Percentiles rank a stretch among this genome's conserved stretches.
Conservation (phyloP, 2,797 vertebrate species). For the Pangasius krempfi region DNA sequence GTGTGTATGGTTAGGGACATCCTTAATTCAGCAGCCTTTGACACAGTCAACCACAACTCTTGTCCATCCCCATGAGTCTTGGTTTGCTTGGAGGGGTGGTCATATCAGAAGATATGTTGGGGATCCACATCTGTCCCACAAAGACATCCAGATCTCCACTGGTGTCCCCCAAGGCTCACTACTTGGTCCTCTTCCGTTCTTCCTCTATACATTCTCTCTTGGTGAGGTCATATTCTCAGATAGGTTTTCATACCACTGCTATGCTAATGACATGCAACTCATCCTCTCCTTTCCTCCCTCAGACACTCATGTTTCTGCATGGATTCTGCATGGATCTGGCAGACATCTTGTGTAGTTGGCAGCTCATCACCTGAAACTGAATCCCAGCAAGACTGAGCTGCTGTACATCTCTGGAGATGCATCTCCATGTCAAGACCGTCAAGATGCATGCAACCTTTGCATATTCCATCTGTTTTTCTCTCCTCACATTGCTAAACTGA, state of each 20-base stretch:
- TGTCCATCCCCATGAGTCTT: not conserved
- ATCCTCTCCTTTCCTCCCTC: not conserved
- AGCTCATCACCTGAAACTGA: not conserved
- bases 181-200: not conserved
- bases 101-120: not conserved
- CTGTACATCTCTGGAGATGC: not conserved
- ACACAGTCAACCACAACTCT: not conserved
- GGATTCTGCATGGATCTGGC: not conserved
- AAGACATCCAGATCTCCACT: not conserved
- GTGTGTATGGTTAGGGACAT: not conserved
- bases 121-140: not conserved
- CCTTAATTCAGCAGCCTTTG: not conserved
- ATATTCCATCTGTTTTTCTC: not conserved
- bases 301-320: not conserved
- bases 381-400: not conserved
- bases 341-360: not conserved
- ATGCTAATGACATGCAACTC: not conserved
- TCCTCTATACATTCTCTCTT: no score
- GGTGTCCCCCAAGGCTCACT: not conserved
- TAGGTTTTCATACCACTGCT: no score
- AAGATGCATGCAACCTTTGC: not conserved
- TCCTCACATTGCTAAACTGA: not conserved
- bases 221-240: not conserved
- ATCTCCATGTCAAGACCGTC: not conserved
- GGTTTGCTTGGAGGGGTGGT: not conserved